phyloP scores from a whole-genome alignment of 2,888 invertebrate genomes.

The Oxytorus armatus region DNA sequence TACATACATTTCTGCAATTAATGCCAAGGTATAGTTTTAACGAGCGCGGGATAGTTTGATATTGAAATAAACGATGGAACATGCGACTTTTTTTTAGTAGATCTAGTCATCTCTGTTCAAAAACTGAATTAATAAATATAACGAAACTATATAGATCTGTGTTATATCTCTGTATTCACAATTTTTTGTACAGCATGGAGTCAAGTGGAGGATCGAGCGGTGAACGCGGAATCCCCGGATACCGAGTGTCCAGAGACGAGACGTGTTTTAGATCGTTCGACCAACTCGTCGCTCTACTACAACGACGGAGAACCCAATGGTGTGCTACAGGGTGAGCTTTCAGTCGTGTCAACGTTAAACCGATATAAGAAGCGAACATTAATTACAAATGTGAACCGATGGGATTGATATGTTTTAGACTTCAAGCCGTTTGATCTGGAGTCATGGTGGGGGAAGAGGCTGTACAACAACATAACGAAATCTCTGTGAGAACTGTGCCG shows the following conservation, averaged over 20 bases:
- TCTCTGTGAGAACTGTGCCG: constrained; percentile 85
- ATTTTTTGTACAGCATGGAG: constrained; percentile 93
- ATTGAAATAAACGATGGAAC: neutral
- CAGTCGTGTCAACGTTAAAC: too few relatives aligned
- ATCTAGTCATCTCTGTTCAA: neutral
- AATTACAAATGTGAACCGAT: neutral
- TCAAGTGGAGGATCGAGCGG: constrained; percentile 85
- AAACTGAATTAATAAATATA: too few relatives aligned
- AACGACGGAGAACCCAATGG: constrained; percentile 90
- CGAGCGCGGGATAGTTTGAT: neutral
- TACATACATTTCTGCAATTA: constrained; percentile 35
- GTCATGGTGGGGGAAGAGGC: constrained; percentile 95
- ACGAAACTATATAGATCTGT: too few relatives aligned
- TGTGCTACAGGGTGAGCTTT: constrained; percentile 85
- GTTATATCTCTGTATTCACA: too few relatives aligned
- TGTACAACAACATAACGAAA: constrained; percentile 94
- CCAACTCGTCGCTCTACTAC: constrained; percentile 86
- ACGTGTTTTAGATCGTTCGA: constrained; percentile 84
- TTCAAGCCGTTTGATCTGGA: constrained; percentile 96
- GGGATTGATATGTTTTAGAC: constrained; percentile 85
- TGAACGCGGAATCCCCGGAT: constrained; percentile 84
- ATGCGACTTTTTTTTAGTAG: neutral
- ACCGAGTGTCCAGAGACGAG: constrained; percentile 83
- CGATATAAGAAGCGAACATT: neutral
- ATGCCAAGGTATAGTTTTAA: neutral